These are phyloP conservation scores for Anas platyrhynchos DNA, from an alignment of 2,113 vertebrate species.

Conservation along the genomic window DNA sequence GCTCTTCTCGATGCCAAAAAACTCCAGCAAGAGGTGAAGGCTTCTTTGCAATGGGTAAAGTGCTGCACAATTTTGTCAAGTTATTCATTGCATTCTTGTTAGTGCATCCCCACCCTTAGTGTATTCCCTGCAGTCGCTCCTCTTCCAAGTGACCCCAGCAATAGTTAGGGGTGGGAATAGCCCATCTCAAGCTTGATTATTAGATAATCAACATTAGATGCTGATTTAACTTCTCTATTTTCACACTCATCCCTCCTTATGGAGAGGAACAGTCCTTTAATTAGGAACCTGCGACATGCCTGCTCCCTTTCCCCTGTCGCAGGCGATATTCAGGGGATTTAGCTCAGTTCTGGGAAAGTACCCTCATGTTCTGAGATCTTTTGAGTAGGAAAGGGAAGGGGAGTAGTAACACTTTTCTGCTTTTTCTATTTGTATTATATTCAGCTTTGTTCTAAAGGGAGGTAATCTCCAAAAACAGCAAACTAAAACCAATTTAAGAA, in stretches of 20 bases:
- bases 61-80: not conserved
- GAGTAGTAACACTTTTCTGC: not conserved
- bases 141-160: conserved; percentile 26
- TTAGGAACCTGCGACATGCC: rapidly evolving
- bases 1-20: conserved; percentile 45
- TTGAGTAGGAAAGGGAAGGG: not conserved
- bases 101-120: not conserved
- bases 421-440: not conserved
- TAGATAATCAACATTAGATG: not conserved
- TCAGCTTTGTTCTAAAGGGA: not conserved
- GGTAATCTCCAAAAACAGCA: not conserved
- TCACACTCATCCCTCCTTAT: not conserved
- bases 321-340: not conserved
- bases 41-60: not conserved
- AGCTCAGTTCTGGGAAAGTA: not conserved
- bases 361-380: not conserved
- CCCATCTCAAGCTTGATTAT: not conserved
- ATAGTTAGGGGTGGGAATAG: not conserved
- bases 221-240: not conserved
- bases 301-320: not conserved
- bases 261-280: not conserved
- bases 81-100: conserved; percentile 32
- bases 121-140: not conserved
- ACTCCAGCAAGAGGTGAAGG: conserved; percentile 64
- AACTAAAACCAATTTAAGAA: not conserved